phyloP scores from a whole-genome alignment of 2,113 vertebrate genomes.

The Saimiri boliviensis region DNA sequence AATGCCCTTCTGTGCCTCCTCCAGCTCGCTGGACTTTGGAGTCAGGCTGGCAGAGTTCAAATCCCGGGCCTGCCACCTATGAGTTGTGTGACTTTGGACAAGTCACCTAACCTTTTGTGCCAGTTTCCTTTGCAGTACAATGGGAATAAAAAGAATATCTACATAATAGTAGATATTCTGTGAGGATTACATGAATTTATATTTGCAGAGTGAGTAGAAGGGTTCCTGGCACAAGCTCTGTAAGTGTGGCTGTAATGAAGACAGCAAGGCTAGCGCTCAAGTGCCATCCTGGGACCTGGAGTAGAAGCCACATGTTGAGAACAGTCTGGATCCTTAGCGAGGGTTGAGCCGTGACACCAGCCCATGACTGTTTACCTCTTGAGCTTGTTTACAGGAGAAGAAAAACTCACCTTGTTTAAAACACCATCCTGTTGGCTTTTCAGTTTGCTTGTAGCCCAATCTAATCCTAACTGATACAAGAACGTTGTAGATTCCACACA shows the following conservation, averaged over 20 bases:
- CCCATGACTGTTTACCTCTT: background rate
- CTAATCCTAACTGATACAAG: background rate
- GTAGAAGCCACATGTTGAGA: background rate
- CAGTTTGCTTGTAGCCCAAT: background rate
- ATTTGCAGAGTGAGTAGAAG: background rate
- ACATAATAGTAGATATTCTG: background rate
- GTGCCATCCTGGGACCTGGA: background rate
- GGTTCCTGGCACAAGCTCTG: background rate
- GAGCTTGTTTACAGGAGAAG: background rate
- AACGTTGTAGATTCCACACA: background rate
- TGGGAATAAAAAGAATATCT: background rate
- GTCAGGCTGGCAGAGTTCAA: background rate
- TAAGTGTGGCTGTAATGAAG: background rate
- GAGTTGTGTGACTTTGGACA: background rate
- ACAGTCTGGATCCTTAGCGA: background rate
- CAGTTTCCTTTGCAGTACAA: conserved; percentile 1
- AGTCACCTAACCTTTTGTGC: background rate
- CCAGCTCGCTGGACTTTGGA: background rate
- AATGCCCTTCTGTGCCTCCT: background rate
- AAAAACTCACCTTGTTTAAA: background rate
- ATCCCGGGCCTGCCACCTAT: background rate
- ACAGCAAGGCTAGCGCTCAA: background rate
- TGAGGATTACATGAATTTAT: background rate
- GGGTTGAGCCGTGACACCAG: background rate
- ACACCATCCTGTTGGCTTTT: background rate